These are phyloP conservation scores for Tryphoninae sp. DNA, from an alignment of 2,888 invertebrate genomes.

Conservation along the genomic window DNA sequence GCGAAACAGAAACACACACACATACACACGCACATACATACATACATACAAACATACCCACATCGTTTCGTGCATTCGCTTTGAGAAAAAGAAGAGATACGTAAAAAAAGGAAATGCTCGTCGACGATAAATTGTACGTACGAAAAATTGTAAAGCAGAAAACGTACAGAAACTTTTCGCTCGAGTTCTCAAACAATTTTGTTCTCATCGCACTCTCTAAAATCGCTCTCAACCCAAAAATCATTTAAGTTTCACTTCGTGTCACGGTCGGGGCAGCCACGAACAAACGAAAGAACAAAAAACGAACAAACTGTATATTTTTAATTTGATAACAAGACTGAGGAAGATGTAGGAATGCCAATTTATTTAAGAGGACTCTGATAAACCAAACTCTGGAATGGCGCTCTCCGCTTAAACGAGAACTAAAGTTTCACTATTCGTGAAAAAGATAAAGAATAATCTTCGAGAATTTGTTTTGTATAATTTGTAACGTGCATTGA, in stretches of 20 bases:
- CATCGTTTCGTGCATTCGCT: neutral
- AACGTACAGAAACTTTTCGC: conserved; percentile 45
- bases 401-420: conserved; percentile 26
- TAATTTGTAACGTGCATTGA: neutral
- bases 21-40: neutral
- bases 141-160: conserved; percentile 39
- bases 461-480: neutral
- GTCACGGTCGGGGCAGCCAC: conserved; percentile 58
- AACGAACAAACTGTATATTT: conserved; percentile 54
- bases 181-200: conserved; percentile 40
- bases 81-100: conserved; percentile 1
- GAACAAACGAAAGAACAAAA: conserved; percentile 11
- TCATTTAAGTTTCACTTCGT: conserved; percentile 21
- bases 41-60: neutral
- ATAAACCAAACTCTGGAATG: conserved; percentile 54
- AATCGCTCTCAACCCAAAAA: neutral
- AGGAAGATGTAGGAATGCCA: conserved; percentile 60
- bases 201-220: conserved; percentile 29
- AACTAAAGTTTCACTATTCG: neutral
- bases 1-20: conserved; percentile 1
- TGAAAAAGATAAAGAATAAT: too few relatives aligned
- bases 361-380: conserved; percentile 61
- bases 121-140: conserved; percentile 55
- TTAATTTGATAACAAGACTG: conserved; percentile 65
- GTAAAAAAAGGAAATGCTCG: conserved; percentile 3